phyloP scores from a whole-genome alignment of 2,888 invertebrate species.

The Notodonta dromedarius region DNA sequence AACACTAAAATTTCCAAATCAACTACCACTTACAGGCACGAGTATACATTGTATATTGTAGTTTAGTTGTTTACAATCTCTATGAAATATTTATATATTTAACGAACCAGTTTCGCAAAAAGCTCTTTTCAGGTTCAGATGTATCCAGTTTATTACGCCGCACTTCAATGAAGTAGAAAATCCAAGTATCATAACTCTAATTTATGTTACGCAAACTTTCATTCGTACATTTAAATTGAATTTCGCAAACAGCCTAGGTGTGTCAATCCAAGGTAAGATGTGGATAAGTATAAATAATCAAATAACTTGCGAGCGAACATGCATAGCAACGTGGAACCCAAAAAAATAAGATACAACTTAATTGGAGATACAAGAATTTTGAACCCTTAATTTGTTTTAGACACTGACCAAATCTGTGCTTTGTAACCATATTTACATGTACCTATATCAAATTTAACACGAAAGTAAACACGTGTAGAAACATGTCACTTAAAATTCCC shows the following conservation, averaged over 20 bases:
- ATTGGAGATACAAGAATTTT: too few relatives aligned
- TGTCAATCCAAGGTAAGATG: too few relatives aligned
- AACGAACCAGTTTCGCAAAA: neutral
- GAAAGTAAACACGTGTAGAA: neutral
- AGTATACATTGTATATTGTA: neutral
- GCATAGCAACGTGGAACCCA: too few relatives aligned
- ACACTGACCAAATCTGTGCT: too few relatives aligned
- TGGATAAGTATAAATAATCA: too few relatives aligned
- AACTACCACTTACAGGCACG: neutral
- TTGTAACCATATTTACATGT: too few relatives aligned
- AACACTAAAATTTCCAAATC: neutral
- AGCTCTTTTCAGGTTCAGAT: neutral
- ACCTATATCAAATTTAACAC: neutral
- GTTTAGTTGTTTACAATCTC: neutral
- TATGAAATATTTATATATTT: neutral
- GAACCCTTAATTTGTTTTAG: too few relatives aligned
- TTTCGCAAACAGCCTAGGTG: too few relatives aligned
- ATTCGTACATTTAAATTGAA: neutral
- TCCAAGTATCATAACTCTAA: neutral
- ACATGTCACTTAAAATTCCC: neutral
- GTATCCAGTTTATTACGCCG: neutral
- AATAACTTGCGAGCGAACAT: too few relatives aligned
- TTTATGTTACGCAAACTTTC: neutral
- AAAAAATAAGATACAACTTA: too few relatives aligned
- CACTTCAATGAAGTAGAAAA: neutral